Percentiles rank a stretch among this genome's conserved stretches.
phyloP scores from a whole-genome alignment of 2,113 vertebrate species.

The Naja naja region DNA sequence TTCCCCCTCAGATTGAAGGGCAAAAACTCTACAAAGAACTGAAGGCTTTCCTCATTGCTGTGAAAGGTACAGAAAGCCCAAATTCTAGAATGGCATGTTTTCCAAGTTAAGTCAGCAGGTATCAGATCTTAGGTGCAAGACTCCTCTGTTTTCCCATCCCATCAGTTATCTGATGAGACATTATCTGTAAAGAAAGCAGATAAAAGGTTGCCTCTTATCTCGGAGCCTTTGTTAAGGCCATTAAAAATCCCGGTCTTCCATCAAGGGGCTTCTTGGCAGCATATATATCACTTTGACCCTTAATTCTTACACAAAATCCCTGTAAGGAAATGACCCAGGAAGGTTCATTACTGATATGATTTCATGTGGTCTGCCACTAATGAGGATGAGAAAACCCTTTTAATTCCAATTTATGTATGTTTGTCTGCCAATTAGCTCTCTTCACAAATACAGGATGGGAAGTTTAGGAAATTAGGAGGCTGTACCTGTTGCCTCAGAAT shows the following conservation, averaged over 20 bases:
- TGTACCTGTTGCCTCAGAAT: neutral
- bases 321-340: neutral
- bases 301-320: neutral
- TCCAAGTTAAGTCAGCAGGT: no score
- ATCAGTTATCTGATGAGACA: neutral
- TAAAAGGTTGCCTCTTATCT: neutral
- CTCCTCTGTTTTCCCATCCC: neutral
- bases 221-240: neutral
- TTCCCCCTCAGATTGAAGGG: conserved; percentile 79
- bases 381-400: neutral
- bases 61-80: conserved; percentile 77
- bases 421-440: neutral
- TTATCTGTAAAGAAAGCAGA: neutral
- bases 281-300: neutral
- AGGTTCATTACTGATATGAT: neutral
- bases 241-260: neutral
- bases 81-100: neutral
- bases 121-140: neutral
- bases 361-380: neutral
- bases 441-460: neutral
- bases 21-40: conserved; percentile 87
- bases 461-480: neutral
- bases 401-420: neutral
- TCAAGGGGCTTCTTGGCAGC: neutral
- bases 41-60: conserved; percentile 80